phyloP scores from a whole-genome alignment of 2,888 invertebrate species.

The Achlya flavicornis region DNA sequence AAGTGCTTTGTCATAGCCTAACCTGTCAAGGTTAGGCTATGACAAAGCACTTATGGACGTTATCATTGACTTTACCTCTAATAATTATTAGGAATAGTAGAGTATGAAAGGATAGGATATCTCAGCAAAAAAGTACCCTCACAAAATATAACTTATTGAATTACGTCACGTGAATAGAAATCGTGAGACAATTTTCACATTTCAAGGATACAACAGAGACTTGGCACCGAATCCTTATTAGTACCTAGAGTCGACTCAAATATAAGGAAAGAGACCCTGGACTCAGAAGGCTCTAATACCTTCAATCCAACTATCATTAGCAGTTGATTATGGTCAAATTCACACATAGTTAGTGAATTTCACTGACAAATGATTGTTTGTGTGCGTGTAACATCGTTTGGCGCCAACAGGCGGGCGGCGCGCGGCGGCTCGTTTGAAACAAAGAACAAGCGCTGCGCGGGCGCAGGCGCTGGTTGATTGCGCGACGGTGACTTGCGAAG shows the following conservation, averaged over 20 bases:
- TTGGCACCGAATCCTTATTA: not conserved
- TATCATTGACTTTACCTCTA: too few species aligned
- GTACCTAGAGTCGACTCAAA: not conserved
- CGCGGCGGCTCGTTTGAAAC: slow-evolving; percentile 57
- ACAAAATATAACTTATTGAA: too few species aligned
- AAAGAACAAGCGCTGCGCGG: slow-evolving; percentile 46
- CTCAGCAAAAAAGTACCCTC: too few species aligned
- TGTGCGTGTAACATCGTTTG: slow-evolving; percentile 34
- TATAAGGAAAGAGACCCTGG: not conserved
- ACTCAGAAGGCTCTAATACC: not conserved
- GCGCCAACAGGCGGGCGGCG: slow-evolving; percentile 49
- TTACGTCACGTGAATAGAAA: too few species aligned
- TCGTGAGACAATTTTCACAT: too few species aligned
- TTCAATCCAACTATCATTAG: slow-evolving; percentile 20
- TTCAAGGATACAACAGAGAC: not conserved
- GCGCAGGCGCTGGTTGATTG: slow-evolving; percentile 55
- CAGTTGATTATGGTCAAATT: slow-evolving; percentile 31
- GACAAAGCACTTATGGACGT: too few species aligned
- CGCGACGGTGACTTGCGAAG: slow-evolving; percentile 67
- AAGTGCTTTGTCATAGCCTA: too few species aligned
- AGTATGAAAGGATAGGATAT: too few species aligned
- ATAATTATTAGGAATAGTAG: too few species aligned
- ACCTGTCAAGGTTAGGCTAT: too few species aligned
- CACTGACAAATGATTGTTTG: slow-evolving; percentile 2
- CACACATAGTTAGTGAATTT: slow-evolving; percentile 14